Evolutionary conservation across 1,140 invertebrate genomes (phyloP).

Genomic region (Zophobas atratus): DNA sequence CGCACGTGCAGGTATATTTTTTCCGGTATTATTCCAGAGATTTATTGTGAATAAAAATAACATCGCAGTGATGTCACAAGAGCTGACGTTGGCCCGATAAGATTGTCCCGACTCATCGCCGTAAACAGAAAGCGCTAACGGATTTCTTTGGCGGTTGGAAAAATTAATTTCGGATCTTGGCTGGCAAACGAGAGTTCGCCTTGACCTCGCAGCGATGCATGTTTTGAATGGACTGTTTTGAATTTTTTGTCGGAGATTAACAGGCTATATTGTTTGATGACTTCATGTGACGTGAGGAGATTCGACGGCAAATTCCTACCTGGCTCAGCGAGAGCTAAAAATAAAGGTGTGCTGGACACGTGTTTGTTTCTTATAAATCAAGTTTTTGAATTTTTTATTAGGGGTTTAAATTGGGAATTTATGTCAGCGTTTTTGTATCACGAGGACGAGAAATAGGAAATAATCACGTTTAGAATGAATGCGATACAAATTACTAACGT

Average conservation of each 20-base stretch:
- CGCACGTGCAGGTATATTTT: not conserved
- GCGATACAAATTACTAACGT: too few species aligned
- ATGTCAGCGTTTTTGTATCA: too few species aligned
- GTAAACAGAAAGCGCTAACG: not conserved
- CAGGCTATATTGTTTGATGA: not conserved
- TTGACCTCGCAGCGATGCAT: not conserved
- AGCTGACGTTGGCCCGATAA: conserved; percentile 15
- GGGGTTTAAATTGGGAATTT: too few species aligned
- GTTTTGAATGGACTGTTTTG: not conserved
- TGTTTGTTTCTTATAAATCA: too few species aligned
- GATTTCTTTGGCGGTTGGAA: conserved; percentile 19
- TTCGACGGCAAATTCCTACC: too few species aligned
- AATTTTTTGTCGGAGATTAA: not conserved
- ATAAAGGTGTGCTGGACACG: too few species aligned
- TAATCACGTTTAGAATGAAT: too few species aligned
- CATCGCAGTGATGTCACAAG: conserved; percentile 19
- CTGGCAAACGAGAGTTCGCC: conserved; percentile 1
- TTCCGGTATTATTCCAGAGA: not conserved
- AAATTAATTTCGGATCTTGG: not conserved
- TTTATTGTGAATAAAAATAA: conserved; percentile 9
- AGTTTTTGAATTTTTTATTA: too few species aligned
- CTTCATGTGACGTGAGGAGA: not conserved
- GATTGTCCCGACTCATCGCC: not conserved
- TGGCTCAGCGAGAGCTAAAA: too few species aligned
- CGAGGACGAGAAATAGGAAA: too few species aligned